Base-by-base conservation (phyloP, 1,140 invertebrate genomes). In the Agraylea sexmaculata region DNA sequence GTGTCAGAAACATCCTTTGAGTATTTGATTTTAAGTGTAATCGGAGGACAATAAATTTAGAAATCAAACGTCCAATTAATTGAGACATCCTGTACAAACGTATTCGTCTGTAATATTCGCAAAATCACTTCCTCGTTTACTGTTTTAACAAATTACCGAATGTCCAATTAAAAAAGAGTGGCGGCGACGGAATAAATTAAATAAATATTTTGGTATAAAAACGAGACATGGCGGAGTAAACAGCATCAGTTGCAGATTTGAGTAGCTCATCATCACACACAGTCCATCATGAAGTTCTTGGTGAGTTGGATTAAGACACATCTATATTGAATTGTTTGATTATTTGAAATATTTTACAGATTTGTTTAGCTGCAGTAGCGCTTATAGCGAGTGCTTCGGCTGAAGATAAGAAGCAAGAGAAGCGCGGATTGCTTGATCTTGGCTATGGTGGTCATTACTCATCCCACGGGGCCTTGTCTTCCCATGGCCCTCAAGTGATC, bases 401-500 rank as follows among this genome's bases (percentile, higher is more conserved):
- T 17, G 18, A 20, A 37, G 35, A 37, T 8, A 38, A 38, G 37
- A 38, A 38, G 37, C 37, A 38, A 3, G 37, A 38, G 13, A 38
- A 38, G 17, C 37, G 37, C 13, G 37, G 37, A 2, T 18, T 38
- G n/a, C 25, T 11, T 7, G 25, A 38, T 17, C 25, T 38, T 7
- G 37, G 37, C 22, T 28, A 28, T 10, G 37, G 37, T 3, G 21
- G 21, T 28, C 16, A 25, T n/a, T n/a, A n/a, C n/a, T n/a, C n/a
- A n/a, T n/a, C n/a, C n/a, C n/a, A n/a, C n/a, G n/a, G n/a, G n/a
- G n/a, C n/a, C n/a, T 19, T 19, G 10, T 12, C 16, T 18, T 4
- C 4, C 6, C 8, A 12, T 4, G 21, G 19, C 21, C 27, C 42
- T 31, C n/a, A 53, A 44, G 40, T 46, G 8, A 51, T 57, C 20